Evolutionary conservation across 2,113 vertebrate species (phyloP), one percentile per base, ranked within the genome.

Genomic region (Bujurquina vittata): DNA sequence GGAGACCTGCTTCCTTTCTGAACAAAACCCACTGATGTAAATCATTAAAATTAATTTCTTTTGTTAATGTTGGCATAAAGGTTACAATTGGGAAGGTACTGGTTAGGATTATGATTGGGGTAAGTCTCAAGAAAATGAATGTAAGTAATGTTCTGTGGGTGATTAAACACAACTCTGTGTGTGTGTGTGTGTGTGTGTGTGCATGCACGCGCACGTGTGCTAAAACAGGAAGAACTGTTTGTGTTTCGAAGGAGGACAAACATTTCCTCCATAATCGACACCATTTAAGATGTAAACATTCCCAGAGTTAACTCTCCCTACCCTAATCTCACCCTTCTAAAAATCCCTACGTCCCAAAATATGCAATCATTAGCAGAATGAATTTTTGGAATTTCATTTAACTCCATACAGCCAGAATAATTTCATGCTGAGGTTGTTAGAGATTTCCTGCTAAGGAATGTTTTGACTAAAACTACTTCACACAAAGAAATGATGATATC

Each of bases 231-330:
- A 18, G 15, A 77, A 55, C 2, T 84, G 79, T 89, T 90, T 89
- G 81, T 86, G 49, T 85, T 85, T 87, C 18, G 57, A 60, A 75
- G 72, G 20, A 63, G 29, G 55, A 76, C 46, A 85, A 63, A 54
- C 54, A 65, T 91, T 90, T 91, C 73, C 78, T 91, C 26, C 49
- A 78, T 7, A 80, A 57, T 58, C 14, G 79, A 76, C 33, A 22
- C 54, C 63, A 55, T 62, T 37, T 23, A 57, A 61, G 69, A 82
- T 35, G 63, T 85, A 93, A 91, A 91, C 89, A 89, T 81, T 92
- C 85, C 80, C 85, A 89, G 65, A 89, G 37, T 88, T 75, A 83
- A 60, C 29, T 80, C 69, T 14, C 8, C 37, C 15, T 11, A 9
- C 6, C 52, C 56, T 52, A 31, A 22, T 63, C 23, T 40, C 12